phyloP scores from a whole-genome alignment of 2,113 vertebrate species.

The Scomber scombrus region DNA sequence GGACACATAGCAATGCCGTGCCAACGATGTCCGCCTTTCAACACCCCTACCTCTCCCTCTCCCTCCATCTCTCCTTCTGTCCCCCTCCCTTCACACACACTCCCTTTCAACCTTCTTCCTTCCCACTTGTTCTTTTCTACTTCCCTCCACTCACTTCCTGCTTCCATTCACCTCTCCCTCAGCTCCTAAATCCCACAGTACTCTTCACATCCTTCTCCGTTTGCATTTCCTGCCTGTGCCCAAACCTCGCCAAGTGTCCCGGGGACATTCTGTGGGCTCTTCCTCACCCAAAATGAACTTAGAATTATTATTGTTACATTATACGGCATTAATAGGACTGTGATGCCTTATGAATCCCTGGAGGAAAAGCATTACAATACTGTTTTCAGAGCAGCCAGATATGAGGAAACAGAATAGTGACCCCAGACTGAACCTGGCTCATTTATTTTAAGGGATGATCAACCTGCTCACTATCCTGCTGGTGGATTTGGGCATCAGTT shows the following conservation, averaged over 20 bases:
- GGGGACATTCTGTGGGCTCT: constrained; percentile 6
- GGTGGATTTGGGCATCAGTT: background rate
- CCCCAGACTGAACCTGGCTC: constrained; percentile 1
- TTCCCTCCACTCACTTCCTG: background rate
- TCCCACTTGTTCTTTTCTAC: background rate
- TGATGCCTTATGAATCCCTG: constrained; percentile 8
- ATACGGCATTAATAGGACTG: constrained; percentile 31
- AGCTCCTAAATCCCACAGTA: constrained; percentile 17
- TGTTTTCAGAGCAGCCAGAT: background rate
- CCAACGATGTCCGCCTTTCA: constrained; percentile 61
- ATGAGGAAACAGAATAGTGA: constrained; percentile 6
- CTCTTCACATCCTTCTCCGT: constrained; percentile 1
- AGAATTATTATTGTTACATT: constrained; percentile 18
- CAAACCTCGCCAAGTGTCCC: constrained; percentile 35
- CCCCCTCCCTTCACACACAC: background rate
- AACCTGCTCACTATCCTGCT: background rate
- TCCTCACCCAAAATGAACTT: background rate
- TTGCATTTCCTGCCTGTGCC: constrained; percentile 21
- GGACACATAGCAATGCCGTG: constrained; percentile 40
- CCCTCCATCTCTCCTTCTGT: constrained; percentile 38
- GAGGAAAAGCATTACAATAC: background rate
- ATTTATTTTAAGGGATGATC: constrained; percentile 6
- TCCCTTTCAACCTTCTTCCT: background rate
- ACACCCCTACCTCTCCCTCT: constrained; percentile 9
- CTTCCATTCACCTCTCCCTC: background rate